phyloP scores from a whole-genome alignment of 2,113 vertebrate species.

The Paedocypris sp. region DNA sequence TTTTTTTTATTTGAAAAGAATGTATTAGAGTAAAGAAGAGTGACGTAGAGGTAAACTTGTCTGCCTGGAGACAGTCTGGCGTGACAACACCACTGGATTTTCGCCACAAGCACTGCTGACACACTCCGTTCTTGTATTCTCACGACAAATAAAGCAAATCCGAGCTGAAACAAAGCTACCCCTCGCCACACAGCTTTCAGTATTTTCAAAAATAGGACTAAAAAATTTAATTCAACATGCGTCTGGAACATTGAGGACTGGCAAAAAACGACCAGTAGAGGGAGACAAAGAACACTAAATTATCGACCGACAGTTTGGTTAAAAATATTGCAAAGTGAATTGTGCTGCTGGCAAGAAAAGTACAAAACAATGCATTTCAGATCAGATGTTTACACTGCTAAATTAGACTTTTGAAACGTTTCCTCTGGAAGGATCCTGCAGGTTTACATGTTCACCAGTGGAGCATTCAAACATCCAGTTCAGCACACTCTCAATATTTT shows the following conservation, averaged over 20 bases:
- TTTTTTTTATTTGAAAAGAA: too few relatives aligned
- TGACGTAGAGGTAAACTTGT: conserved; percentile 13
- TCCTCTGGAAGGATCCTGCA: not conserved
- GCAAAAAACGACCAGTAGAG: not conserved
- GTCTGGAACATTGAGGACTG: not conserved
- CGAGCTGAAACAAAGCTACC: not conserved
- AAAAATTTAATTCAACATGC: not conserved
- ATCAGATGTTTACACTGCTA: too few relatives aligned
- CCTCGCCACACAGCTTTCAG: not conserved
- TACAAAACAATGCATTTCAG: too few relatives aligned
- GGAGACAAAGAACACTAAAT: conserved; percentile 19
- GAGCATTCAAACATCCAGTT: conserved; percentile 15
- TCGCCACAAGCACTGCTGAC: conserved; percentile 1
- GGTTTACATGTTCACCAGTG: not conserved
- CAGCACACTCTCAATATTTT: conserved; percentile 24
- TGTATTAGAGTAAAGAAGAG: conserved; percentile 13
- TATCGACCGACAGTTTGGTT: not conserved
- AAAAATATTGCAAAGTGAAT: too few relatives aligned
- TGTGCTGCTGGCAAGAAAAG: too few relatives aligned
- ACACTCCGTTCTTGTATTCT: not conserved
- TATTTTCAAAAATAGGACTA: not conserved
- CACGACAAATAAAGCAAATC: conserved; percentile 9
- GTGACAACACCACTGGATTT: not conserved
- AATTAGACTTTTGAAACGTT: not conserved
- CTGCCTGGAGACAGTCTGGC: conserved; percentile 49